Conservation (phyloP, 37 sponge, comb jelly and placozoan species). For the Aplysina aerophoba region DNA sequence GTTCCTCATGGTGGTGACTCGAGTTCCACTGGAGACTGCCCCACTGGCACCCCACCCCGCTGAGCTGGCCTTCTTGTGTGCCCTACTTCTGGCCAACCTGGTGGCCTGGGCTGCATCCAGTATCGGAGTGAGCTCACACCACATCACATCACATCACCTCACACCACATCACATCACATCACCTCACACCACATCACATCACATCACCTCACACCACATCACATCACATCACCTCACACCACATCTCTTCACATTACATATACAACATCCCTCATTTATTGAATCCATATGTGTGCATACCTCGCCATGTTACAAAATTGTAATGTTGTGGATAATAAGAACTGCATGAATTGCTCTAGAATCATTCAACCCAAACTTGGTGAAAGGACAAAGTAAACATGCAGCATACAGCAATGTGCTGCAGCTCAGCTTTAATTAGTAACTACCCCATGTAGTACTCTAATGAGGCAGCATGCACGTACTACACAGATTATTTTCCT, state of each 20-base stretch:
- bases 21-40: neutral
- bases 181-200: neutral
- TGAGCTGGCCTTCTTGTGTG: neutral
- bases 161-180: neutral
- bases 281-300: too few relatives aligned
- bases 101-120: neutral
- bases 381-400: too few relatives aligned
- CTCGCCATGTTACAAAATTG: too few relatives aligned
- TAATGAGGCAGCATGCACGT: neutral
- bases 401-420: too few relatives aligned
- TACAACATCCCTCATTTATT: too few relatives aligned
- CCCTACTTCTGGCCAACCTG: neutral
- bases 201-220: neutral
- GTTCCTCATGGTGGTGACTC: neutral
- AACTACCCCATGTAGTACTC: too few relatives aligned
- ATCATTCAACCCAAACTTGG: too few relatives aligned
- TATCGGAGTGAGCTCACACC: neutral
- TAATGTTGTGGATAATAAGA: too few relatives aligned
- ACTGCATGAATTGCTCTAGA: too few relatives aligned
- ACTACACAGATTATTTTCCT: neutral
- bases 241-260: too few relatives aligned
- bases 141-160: neutral
- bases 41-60: neutral
- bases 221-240: too few relatives aligned
- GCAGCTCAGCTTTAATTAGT: too few relatives aligned